Percentiles rank a stretch among this genome's conserved stretches.
Evolutionary conservation across 64 coral and sea anemone species (phyloP).

Genomic region (Actinia tenebrosa): DNA sequence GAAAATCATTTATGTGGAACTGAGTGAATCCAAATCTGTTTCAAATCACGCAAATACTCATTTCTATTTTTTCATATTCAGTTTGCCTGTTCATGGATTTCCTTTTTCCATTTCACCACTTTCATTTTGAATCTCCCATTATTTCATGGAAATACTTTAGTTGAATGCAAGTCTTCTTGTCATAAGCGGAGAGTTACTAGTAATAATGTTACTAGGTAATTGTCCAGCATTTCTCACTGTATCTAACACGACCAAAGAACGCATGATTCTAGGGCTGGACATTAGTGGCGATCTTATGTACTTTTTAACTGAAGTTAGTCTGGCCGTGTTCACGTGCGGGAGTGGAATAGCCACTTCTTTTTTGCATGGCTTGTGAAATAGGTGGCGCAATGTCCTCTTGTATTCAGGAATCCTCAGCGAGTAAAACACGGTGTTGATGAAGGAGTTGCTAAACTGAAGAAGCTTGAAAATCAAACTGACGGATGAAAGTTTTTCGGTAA

Average conservation of each 20-base stretch:
- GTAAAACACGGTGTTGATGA: slow-evolving; percentile 44
- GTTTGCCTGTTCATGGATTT: too few relatives aligned
- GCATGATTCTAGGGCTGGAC: neutral
- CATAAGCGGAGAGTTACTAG: neutral
- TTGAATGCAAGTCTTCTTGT: neutral
- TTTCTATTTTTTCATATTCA: too few relatives aligned
- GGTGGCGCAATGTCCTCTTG: slow-evolving; percentile 21
- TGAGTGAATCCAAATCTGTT: too few relatives aligned
- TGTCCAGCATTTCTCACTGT: neutral
- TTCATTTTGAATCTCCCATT: too few relatives aligned
- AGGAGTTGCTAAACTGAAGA: slow-evolving; percentile 55
- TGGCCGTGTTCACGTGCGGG: neutral
- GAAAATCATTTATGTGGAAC: too few relatives aligned
- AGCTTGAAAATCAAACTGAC: slow-evolving; percentile 30
- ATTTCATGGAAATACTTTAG: neutral
- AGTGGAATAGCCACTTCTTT: neutral
- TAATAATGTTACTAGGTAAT: neutral
- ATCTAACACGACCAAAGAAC: neutral
- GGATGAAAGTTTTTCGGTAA: neutral
- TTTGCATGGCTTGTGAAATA: neutral
- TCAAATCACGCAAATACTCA: too few relatives aligned
- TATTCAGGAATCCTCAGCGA: slow-evolving; percentile 54
- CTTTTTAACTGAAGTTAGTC: neutral
- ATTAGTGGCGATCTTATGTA: neutral
- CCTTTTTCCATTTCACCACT: too few relatives aligned